Evolutionary conservation across 2,888 invertebrate genomes (phyloP).

Genomic region (Tyria jacobaeae): DNA sequence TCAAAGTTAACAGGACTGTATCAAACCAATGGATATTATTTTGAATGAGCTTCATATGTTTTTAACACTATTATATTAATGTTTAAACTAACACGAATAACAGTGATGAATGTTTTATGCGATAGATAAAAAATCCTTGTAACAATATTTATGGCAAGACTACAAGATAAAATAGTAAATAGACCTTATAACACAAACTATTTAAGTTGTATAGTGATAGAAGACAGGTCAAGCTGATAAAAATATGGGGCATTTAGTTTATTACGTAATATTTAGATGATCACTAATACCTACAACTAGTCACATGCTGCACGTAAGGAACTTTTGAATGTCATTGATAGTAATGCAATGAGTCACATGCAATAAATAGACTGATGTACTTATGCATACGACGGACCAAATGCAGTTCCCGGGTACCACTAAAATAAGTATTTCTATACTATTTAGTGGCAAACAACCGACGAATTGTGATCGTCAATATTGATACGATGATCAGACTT

Average conservation of each 20-base stretch:
- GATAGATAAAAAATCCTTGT: too few relatives aligned
- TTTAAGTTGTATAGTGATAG: constrained; percentile 13
- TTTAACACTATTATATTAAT: too few relatives aligned
- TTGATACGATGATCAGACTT: too few relatives aligned
- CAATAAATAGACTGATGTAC: background rate
- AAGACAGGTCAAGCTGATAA: constrained; percentile 18
- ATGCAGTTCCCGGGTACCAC: background rate
- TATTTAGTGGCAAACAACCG: too few relatives aligned
- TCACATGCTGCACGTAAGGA: constrained; percentile 27
- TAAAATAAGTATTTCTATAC: background rate
- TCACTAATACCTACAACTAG: constrained; percentile 2
- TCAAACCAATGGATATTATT: too few relatives aligned
- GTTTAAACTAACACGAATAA: too few relatives aligned
- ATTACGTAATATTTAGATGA: background rate
- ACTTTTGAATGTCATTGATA: constrained; percentile 23
- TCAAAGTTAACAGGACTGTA: too few relatives aligned
- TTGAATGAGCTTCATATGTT: too few relatives aligned
- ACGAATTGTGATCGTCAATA: too few relatives aligned
- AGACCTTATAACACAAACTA: constrained; percentile 12
- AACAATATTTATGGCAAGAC: too few relatives aligned
- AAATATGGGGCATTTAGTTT: constrained; percentile 13
- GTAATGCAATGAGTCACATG: constrained; percentile 11
- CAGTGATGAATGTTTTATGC: too few relatives aligned
- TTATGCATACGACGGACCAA: background rate
- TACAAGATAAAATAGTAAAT: constrained; percentile 18